Conservation (phyloP, 2,888 invertebrate species). For the Holacanthella duospinosa region DNA sequence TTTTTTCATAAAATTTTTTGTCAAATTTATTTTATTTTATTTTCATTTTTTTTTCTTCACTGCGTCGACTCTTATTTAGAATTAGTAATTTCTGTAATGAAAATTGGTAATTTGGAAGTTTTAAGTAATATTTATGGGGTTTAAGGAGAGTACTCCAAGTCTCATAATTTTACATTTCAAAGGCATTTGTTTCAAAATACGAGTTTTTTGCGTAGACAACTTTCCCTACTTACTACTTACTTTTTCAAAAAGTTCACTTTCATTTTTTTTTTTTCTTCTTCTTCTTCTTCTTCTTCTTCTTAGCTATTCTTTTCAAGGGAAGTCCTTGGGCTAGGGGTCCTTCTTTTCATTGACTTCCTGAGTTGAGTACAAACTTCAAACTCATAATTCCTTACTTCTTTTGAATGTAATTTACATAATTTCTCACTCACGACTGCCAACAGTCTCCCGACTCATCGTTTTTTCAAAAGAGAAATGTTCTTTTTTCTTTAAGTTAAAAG, state of each 20-base stretch:
- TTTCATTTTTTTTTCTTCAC: background rate
- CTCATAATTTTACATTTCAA: constrained; percentile 5
- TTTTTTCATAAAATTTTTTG: background rate
- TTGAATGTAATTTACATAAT: constrained; percentile 38
- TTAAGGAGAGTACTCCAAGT: background rate
- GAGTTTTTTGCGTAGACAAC: constrained; percentile 11
- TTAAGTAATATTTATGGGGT: constrained; percentile 3
- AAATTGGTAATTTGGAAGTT: background rate
- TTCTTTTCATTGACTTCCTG: constrained; percentile 9
- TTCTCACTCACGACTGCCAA: constrained; percentile 38
- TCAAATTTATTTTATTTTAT: too few species aligned
- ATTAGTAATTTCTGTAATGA: background rate
- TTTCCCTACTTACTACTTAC: constrained; percentile 5
- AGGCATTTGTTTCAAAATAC: constrained; percentile 6
- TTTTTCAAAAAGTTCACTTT: background rate
- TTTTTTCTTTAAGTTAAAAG: constrained; percentile 15
- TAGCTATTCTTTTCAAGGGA: background rate
- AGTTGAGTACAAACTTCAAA: constrained; percentile 17
- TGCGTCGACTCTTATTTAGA: background rate
- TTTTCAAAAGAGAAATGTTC: constrained; percentile 37
- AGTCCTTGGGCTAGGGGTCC: background rate
- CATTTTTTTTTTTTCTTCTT: background rate
- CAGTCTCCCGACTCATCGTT: constrained; percentile 27
- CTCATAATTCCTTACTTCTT: constrained; percentile 37
- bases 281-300: background rate